Percentiles rank a stretch among this genome's conserved stretches.
These are phyloP conservation scores for Rhopalosiphum nymphaeae DNA, from an alignment of 2,888 invertebrate species.

Conservation along the genomic window DNA sequence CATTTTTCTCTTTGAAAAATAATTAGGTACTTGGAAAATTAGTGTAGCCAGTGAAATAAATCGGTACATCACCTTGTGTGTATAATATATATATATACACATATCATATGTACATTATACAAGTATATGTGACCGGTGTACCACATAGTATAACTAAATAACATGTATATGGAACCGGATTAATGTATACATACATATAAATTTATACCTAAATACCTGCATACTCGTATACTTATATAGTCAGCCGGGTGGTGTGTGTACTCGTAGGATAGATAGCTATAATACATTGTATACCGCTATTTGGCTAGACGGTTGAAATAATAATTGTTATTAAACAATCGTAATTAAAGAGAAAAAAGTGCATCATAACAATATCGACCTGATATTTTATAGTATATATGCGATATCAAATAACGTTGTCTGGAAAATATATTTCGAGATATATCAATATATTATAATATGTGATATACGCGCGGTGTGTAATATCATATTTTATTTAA, in stretches of 20 bases:
- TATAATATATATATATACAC: background rate
- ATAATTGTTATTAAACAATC: background rate
- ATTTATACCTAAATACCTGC: too few relatives aligned
- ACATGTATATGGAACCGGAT: background rate
- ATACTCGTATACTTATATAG: too few relatives aligned
- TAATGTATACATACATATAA: background rate
- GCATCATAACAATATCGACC: background rate
- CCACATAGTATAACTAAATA: background rate
- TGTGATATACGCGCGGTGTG: background rate
- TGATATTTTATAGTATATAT: background rate
- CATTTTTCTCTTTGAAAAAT: too few relatives aligned
- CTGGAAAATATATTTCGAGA: background rate
- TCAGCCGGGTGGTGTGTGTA: background rate
- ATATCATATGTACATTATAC: background rate
- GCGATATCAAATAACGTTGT: background rate
- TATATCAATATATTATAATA: background rate
- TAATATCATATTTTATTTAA: conserved; percentile 8
- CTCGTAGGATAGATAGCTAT: background rate
- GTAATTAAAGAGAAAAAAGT: background rate
- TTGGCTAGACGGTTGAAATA: background rate
- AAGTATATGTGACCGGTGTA: background rate
- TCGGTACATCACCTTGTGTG: too few relatives aligned
- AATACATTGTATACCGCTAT: background rate
- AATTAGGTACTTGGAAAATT: too few relatives aligned
- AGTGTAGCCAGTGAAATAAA: too few relatives aligned